These are phyloP conservation scores for Oryctes rhinoceros DNA, from an alignment of 1,140 invertebrate genomes.

Conservation along the genomic window DNA sequence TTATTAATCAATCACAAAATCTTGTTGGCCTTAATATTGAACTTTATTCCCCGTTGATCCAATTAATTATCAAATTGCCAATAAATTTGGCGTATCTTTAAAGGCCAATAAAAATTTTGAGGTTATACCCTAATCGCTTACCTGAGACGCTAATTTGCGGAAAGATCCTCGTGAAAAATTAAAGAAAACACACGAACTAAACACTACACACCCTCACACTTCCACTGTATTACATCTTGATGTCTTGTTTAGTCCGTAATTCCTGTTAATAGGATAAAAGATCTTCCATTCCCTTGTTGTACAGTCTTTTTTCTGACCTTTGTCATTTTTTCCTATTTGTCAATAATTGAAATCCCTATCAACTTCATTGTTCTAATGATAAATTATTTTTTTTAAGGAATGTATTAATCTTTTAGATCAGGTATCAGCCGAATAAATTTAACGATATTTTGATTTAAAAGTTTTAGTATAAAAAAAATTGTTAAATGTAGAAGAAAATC, in stretches of 20 bases:
- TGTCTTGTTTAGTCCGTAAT: background rate
- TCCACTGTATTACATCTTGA: background rate
- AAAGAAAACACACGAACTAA: background rate
- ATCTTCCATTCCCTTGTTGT: background rate
- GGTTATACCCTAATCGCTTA: background rate
- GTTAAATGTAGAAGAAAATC: too few relatives aligned
- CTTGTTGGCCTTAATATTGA: background rate
- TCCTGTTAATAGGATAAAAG: too few relatives aligned
- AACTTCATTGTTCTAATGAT: too few relatives aligned
- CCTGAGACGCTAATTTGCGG: background rate
- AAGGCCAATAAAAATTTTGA: background rate
- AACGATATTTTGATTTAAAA: too few relatives aligned
- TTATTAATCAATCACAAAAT: too few relatives aligned
- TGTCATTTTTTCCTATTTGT: background rate
- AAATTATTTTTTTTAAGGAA: too few relatives aligned
- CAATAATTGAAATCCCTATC: too few relatives aligned
- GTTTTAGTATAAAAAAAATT: too few relatives aligned
- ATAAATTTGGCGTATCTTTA: background rate
- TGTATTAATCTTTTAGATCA: too few relatives aligned
- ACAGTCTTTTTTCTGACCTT: background rate
- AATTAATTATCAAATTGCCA: background rate
- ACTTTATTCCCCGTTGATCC: background rate
- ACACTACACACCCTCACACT: background rate
- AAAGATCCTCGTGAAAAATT: background rate
- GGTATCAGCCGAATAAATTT: too few relatives aligned